Base-by-base conservation (phyloP, 2,113 vertebrate genomes). In the Azemiops feae region DNA sequence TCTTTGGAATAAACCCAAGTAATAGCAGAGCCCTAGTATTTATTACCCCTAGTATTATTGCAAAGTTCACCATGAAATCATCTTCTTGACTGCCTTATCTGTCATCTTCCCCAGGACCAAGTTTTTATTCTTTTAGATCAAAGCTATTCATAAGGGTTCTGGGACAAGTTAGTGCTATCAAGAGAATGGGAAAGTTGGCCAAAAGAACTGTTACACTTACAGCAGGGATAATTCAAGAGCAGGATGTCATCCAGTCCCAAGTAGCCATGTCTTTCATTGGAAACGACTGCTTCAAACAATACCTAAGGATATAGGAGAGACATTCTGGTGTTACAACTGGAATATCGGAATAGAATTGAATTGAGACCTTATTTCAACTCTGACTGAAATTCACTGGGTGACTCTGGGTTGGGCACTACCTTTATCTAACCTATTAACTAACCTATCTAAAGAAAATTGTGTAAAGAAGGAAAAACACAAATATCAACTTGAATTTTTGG, bases 201-300 rank as follows among this genome's bases (percentile, higher is more conserved):
- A 4, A 34, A 22, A 18, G 2, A 12, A 6, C 0, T 39, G 52
- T 25, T 0, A 30, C 95, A 99, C 99, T 99, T 98, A 99, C 99
- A 98, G 95, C 99, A 99, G 0, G 99, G 99, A 92, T 99, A 99
- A 97, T 99, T 99, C 96, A 99, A 97, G 87, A 99, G 98, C 97
- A 99, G 96, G 95, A 99, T 98, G 97, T 99, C 99, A 96, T 99
- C 99, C 93, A 99, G 95, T 91, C 98, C 99, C 30, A 99, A 98
- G 96, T 99, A 99, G 54, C 99, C 99, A 90, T 97, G 97, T 14
- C 93, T 98, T 92, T 99, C 99, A 1, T 97, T 96, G 95, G 99
- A 99, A 94, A 99, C 97, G 20, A 98, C 98, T 0, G 99, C 99
- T 97, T 99, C 99, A 47, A 99, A 98, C 95, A 99, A 98, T 57